These are phyloP conservation scores for Dascyllus trimaculatus DNA, from an alignment of 2,113 vertebrate species.

Conservation along the genomic window DNA sequence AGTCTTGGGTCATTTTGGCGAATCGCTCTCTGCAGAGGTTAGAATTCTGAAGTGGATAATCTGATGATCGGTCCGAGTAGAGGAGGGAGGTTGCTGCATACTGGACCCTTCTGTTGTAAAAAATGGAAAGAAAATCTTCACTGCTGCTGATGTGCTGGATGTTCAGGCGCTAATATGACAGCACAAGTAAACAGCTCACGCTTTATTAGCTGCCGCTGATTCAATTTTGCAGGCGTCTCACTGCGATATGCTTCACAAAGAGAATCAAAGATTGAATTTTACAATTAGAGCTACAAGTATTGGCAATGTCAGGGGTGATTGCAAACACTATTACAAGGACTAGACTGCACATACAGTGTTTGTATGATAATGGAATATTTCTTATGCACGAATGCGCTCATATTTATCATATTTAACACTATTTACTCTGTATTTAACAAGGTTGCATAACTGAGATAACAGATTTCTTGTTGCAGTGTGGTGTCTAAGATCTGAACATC, in stretches of 20 bases:
- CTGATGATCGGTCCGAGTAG: neutral
- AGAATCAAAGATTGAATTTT: conserved; percentile 14
- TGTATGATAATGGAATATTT: neutral
- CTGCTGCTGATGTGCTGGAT: conserved; percentile 12
- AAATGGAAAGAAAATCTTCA: neutral
- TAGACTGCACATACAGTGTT: neutral
- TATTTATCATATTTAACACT: neutral
- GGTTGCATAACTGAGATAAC: neutral
- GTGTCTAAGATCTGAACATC: too few relatives aligned
- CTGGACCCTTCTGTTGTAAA: neutral
- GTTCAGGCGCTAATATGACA: conserved; percentile 27
- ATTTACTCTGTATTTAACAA: neutral
- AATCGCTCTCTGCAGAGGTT: conserved; percentile 10
- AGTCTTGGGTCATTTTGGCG: conserved; percentile 18
- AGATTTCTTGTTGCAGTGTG: neutral
- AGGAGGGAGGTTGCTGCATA: neutral
- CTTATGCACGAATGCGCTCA: too few relatives aligned
- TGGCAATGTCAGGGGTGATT: neutral
- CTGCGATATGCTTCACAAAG: conserved; percentile 18
- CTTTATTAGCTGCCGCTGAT: conserved; percentile 24
- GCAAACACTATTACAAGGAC: conserved; percentile 9
- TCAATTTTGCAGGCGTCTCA: neutral
- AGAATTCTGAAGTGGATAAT: conserved; percentile 17
- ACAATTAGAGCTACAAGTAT: conserved; percentile 11
- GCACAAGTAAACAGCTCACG: conserved; percentile 17